Percentiles rank a stretch among this genome's conserved stretches.
These are phyloP conservation scores for Synanthedon tipuliformis DNA, from an alignment of 2,888 invertebrate genomes.

Conservation along the genomic window DNA sequence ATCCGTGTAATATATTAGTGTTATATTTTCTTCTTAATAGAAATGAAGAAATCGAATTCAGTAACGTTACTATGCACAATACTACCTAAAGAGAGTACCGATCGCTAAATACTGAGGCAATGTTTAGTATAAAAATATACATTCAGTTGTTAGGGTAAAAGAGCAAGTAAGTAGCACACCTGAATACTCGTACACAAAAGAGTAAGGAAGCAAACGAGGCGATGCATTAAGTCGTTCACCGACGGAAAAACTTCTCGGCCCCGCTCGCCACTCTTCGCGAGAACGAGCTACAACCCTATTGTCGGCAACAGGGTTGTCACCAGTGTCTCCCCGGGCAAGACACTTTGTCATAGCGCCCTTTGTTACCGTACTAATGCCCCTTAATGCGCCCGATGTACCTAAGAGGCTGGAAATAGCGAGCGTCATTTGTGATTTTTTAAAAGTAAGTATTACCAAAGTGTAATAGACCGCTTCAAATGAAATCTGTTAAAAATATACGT, in stretches of 20 bases:
- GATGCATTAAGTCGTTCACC: constrained; percentile 53
- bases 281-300: constrained; percentile 16
- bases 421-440: constrained; percentile 31
- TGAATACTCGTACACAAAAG: neutral
- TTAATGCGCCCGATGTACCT: constrained; percentile 37
- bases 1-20: no score
- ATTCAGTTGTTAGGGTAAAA: no score
- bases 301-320: constrained; percentile 9
- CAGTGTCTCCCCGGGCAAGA: constrained; percentile 18
- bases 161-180: neutral
- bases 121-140: no score
- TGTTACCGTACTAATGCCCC: constrained; percentile 52
- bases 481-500: no score
- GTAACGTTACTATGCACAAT: no score
- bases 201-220: constrained; percentile 26
- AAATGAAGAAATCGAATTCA: no score
- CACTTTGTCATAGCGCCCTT: constrained; percentile 54
- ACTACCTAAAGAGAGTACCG: no score
- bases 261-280: constrained; percentile 23
- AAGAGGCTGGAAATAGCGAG: constrained; percentile 34
- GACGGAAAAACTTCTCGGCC: constrained; percentile 22
- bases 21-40: no score
- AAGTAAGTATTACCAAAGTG: no score
- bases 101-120: no score
- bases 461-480: no score